phyloP scores from a whole-genome alignment of 92 coral and sea anemone species.

The Parazoanthus swiftii region DNA sequence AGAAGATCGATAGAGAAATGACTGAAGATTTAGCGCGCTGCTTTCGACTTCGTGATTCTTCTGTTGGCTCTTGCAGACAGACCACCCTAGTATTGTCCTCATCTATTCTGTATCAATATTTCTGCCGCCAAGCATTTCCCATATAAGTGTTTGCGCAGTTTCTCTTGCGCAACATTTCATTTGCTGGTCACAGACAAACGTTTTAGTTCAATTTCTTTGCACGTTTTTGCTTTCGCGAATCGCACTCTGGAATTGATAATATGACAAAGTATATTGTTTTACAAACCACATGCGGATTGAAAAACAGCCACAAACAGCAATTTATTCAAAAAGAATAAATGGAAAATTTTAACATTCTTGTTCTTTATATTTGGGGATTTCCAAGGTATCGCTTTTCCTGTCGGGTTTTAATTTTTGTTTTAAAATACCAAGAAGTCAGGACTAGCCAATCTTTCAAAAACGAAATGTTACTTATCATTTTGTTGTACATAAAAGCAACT shows the following conservation, averaged over 20 bases:
- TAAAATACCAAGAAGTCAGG: neutral
- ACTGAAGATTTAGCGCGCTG: neutral
- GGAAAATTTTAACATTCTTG: neutral
- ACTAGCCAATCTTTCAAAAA: neutral
- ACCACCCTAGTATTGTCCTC: neutral
- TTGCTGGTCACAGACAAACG: neutral
- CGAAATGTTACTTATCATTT: neutral
- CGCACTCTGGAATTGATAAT: slow-evolving; percentile 10
- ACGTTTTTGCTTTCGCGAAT: neutral
- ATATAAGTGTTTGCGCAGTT: neutral
- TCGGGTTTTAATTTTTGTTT: neutral
- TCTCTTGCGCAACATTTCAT: neutral
- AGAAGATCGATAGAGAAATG: slow-evolving; percentile 8
- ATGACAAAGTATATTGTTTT: neutral
- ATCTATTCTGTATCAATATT: neutral
- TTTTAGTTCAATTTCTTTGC: neutral
- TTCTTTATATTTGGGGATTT: neutral
- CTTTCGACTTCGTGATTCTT: neutral
- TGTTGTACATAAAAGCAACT: neutral
- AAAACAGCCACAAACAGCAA: neutral
- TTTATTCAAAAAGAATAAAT: neutral
- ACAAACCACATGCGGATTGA: slow-evolving; percentile 1
- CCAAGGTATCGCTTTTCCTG: neutral
- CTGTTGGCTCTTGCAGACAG: neutral
- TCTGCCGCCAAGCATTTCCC: neutral